These are phyloP conservation scores for Alviniconcha strummeri DNA, from an alignment of 2,888 invertebrate genomes.

Conservation along the genomic window DNA sequence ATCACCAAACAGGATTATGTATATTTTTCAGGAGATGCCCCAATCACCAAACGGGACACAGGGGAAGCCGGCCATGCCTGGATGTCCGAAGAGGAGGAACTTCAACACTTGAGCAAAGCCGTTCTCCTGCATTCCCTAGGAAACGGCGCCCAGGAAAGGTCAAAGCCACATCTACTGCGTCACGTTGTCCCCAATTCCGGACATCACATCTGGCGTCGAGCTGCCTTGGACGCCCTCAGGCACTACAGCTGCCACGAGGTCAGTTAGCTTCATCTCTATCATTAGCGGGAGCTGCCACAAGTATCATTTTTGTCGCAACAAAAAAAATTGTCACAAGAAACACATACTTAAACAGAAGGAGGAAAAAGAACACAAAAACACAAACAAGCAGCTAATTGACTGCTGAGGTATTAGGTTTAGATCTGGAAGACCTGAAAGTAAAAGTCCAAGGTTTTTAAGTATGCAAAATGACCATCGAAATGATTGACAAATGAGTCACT, in stretches of 20 bases:
- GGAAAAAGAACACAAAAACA: too few relatives aligned
- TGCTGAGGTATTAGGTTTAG: too few relatives aligned
- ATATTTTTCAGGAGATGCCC: background rate
- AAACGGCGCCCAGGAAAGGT: constrained; percentile 51
- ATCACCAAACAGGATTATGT: too few relatives aligned
- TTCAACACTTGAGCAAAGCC: constrained; percentile 50
- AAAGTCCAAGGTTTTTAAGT: too few relatives aligned
- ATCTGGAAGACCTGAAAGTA: too few relatives aligned
- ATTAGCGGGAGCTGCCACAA: too few relatives aligned
- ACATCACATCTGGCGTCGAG: constrained; percentile 50
- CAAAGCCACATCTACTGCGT: constrained; percentile 47
- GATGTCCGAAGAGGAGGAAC: background rate
- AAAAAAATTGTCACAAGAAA: too few relatives aligned
- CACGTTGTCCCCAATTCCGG: constrained; percentile 51
- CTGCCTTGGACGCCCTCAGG: constrained; percentile 50
- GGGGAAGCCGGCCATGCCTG: constrained; percentile 22
- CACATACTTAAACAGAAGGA: too few relatives aligned
- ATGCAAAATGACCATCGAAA: too few relatives aligned
- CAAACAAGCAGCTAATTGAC: too few relatives aligned
- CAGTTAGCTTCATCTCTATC: background rate
- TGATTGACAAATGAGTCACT: too few relatives aligned
- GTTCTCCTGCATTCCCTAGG: constrained; percentile 53
- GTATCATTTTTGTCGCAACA: too few relatives aligned
- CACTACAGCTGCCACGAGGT: constrained; percentile 55
- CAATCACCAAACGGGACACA: constrained; percentile 36